phyloP scores from a whole-genome alignment of 2,797 vertebrate genomes.

The Arnoldichthys spilopterus region DNA sequence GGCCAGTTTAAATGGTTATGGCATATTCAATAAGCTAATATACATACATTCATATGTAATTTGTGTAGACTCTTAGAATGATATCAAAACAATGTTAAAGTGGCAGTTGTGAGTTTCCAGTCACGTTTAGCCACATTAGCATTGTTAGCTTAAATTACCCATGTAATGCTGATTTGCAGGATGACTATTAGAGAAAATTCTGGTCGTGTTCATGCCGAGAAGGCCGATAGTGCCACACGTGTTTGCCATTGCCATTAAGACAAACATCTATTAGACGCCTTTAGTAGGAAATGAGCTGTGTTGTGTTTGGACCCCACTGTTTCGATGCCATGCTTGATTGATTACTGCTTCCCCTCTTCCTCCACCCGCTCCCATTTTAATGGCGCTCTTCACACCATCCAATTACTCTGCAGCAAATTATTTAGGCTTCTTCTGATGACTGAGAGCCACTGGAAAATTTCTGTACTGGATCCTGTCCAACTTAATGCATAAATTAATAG shows the following conservation, averaged over 20 bases:
- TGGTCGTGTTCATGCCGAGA: neutral
- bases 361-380: conserved; percentile 67
- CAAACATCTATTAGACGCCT: conserved; percentile 57
- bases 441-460: conserved; percentile 64
- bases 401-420: conserved; percentile 74
- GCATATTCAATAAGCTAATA: too few species aligned
- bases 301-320: conserved; percentile 48
- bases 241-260: conserved; percentile 5
- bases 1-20: too few species aligned
- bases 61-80: neutral
- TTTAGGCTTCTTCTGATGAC: conserved; percentile 61
- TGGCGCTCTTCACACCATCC: conserved; percentile 69
- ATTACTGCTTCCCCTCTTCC: conserved; percentile 65
- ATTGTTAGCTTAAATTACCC: neutral
- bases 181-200: conserved; percentile 2
- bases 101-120: neutral
- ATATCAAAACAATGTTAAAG: neutral
- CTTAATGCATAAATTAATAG: conserved; percentile 78
- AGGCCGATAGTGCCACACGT: conserved; percentile 7
- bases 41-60: too few species aligned
- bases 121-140: neutral
- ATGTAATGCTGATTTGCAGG: neutral
- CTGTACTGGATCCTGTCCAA: conserved; percentile 73
- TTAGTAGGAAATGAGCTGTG: conserved; percentile 58
- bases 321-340: conserved; percentile 60